Evolutionary conservation across 2,113 vertebrate genomes (phyloP), one percentile per base, ranked within the genome.

Genomic region (Himantopus leucocephalus): DNA sequence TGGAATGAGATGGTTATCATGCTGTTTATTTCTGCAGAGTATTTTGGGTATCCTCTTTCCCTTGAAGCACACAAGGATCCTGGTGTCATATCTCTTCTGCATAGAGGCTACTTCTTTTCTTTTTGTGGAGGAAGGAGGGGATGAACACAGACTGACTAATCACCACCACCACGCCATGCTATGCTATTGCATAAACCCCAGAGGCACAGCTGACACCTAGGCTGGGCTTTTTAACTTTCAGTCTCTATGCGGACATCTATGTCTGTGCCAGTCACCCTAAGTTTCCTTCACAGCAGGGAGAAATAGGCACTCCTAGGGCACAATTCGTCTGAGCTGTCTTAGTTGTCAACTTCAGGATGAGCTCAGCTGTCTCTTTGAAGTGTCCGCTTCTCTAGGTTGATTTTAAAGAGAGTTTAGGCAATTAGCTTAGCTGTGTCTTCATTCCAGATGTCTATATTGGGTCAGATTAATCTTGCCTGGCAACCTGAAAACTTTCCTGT

Each of bases 11-110:
- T 60, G 74, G 85, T 94, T 97, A 96, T 94, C 88, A 37, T 3
- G 9, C 53, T 88, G 92, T 92, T 97, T 96, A 97, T 95, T 97
- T 97, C 97, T 94, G 59, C 96, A 91, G 64, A 59, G 43, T 78
- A 82, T 96, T 93, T 77, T 53, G 56, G 66, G 58, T 90, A 76
- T 96, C 74, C 56, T 91, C 85, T 97, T 97, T 96, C 91, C 62
- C 67, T 86, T 62, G 92, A 97, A 98, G 96, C 78, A 92, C 21
- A 29, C 6, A 34, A 45, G 23, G 68, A 80, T 52, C 43, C 32
- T 37, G 26, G 34, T 74, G 41, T 95, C 71, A 21, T 11, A 39
- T 34, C 48, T 59, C 45, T 77, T 83, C 76, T 81, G 78, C 50
- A 64, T 0, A 82, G 58, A 90, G 48, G 39, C 47, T 75, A 41